A percentile compares a stretch with the other conserved stretches of the same genome.
Conservation (phyloP, 2,888 invertebrate genomes). For the Cecidostiba fungosa region DNA sequence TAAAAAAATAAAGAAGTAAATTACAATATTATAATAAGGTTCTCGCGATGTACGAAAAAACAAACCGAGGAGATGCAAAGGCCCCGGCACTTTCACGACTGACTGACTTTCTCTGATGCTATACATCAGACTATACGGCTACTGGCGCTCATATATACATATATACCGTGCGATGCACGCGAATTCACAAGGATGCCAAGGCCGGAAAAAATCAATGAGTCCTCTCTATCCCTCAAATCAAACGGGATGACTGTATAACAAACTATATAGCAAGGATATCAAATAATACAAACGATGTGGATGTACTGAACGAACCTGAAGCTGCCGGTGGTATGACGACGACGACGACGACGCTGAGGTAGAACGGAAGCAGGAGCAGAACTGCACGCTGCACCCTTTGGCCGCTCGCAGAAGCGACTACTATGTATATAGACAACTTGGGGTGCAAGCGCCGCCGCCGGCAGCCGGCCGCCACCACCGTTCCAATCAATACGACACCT, state of each 20-base stretch:
- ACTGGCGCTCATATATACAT: not conserved
- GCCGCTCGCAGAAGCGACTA: not conserved
- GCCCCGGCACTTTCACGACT: slow-evolving; percentile 57
- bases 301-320: not conserved
- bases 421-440: not conserved
- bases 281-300: not conserved
- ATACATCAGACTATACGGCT: not conserved
- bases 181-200: slow-evolving; percentile 37
- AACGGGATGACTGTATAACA: too few species aligned
- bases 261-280: too few species aligned
- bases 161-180: not conserved
- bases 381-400: slow-evolving; percentile 11
- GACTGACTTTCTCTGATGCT: slow-evolving; percentile 58
- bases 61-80: not conserved
- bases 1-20: not conserved
- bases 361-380: not conserved
- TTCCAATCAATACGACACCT: slow-evolving; percentile 54
- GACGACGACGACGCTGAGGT: not conserved
- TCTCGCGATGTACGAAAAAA: not conserved
- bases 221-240: not conserved
- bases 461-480: slow-evolving; percentile 44
- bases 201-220: slow-evolving; percentile 38
- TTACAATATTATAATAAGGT: not conserved
- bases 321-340: not conserved
- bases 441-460: slow-evolving; percentile 21